Evolutionary conservation across 2,113 vertebrate genomes (phyloP).

Genomic region (Bos indicus): DNA sequence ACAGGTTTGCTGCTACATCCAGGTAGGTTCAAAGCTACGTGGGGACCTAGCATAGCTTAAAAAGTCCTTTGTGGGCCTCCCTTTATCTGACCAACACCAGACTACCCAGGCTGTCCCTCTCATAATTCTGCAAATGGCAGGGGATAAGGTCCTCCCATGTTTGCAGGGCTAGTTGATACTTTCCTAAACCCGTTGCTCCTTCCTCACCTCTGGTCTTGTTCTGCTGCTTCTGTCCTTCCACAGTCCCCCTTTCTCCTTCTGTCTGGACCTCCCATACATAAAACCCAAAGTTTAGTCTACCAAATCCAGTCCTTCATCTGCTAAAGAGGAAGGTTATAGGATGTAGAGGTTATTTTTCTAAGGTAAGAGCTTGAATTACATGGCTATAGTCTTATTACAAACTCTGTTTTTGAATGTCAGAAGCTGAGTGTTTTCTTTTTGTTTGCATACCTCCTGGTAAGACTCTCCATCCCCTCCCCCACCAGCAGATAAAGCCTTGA

Average conservation of each 20-base stretch:
- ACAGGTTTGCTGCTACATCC: not conserved
- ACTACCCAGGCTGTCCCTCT: not conserved
- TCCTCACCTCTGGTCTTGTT: not conserved
- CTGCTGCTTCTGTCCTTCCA: not conserved
- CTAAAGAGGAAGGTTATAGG: not conserved
- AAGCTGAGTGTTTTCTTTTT: not conserved
- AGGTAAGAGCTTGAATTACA: not conserved
- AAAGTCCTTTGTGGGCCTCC: not conserved
- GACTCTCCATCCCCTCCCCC: not conserved
- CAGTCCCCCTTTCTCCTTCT: not conserved
- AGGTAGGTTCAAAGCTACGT: not conserved
- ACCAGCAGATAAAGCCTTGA: not conserved
- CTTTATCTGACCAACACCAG: not conserved
- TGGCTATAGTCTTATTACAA: not conserved
- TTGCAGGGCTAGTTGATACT: not conserved
- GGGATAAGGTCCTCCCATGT: not conserved
- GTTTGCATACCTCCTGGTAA: not conserved
- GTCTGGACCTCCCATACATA: not conserved
- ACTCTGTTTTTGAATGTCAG: not conserved
- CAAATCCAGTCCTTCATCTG: not conserved
- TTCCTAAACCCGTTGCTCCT: not conserved
- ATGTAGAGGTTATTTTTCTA: not conserved
- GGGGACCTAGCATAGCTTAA: not conserved
- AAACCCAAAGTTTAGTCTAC: not conserved
- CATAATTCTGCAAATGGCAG: not conserved